phyloP scores from a whole-genome alignment of 2,888 invertebrate species.

The Tanypteryx hageni region DNA sequence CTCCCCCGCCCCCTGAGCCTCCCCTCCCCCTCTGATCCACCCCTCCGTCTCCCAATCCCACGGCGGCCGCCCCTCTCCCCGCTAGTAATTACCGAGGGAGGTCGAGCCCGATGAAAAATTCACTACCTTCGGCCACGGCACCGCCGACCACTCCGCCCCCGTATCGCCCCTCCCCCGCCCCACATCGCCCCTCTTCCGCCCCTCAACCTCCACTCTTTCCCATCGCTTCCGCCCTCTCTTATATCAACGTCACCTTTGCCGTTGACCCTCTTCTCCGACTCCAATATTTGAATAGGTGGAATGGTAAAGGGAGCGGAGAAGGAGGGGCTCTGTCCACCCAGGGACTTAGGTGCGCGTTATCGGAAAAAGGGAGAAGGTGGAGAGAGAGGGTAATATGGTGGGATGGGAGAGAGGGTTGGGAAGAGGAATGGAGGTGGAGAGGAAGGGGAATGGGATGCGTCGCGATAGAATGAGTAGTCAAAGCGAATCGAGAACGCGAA shows the following conservation, averaged over 20 bases:
- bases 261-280: neutral
- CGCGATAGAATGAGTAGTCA: too few species aligned
- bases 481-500: too few species aligned
- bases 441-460: too few species aligned
- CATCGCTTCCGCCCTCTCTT: neutral
- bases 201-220: neutral
- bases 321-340: too few species aligned
- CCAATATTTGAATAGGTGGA: conserved; percentile 54
- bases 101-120: conserved; percentile 60
- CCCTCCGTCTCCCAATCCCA: conserved; percentile 8
- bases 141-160: neutral
- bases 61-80: conserved; percentile 3
- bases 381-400: too few species aligned
- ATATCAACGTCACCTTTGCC: conserved; percentile 56
- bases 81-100: conserved; percentile 55
- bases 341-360: too few species aligned
- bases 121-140: conserved; percentile 36
- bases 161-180: neutral
- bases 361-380: too few species aligned
- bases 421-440: too few species aligned
- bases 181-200: neutral
- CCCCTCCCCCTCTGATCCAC: neutral
- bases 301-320: too few species aligned
- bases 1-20: too few species aligned
- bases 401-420: too few species aligned